Evolutionary conservation across 2,113 vertebrate species (phyloP).

Genomic region (Rhipidura dahli): DNA sequence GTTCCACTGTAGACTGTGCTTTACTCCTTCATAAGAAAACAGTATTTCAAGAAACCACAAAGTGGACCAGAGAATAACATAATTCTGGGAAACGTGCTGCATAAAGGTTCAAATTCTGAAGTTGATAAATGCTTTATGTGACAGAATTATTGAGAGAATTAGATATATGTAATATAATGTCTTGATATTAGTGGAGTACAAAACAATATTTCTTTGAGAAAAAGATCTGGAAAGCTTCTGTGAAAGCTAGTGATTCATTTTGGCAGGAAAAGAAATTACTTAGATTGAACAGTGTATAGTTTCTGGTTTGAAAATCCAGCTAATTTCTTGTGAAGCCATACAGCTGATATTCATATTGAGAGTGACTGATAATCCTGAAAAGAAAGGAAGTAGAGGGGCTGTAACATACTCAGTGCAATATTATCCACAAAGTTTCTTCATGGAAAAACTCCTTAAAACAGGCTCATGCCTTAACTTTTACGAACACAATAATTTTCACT

Average conservation of each 20-base stretch:
- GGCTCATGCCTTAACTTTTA: background rate
- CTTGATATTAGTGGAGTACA: background rate
- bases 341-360: background rate
- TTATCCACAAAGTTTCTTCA: background rate
- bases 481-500: background rate
- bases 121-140: background rate
- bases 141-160: background rate
- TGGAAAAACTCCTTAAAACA: background rate
- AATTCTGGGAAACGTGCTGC: background rate
- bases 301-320: conserved; percentile 8
- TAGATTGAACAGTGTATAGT: background rate
- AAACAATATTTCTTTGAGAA: background rate
- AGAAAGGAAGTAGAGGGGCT: background rate
- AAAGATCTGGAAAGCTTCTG: background rate
- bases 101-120: background rate
- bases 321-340: background rate
- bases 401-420: background rate
- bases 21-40: background rate
- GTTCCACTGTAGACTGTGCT: background rate
- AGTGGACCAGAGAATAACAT: background rate
- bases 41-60: background rate
- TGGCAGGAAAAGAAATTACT: background rate
- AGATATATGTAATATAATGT: background rate
- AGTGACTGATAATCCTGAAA: background rate
- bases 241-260: background rate